These are phyloP conservation scores for Antrozous pallidus DNA, from an alignment of 2,797 vertebrate genomes.

Conservation along the genomic window DNA sequence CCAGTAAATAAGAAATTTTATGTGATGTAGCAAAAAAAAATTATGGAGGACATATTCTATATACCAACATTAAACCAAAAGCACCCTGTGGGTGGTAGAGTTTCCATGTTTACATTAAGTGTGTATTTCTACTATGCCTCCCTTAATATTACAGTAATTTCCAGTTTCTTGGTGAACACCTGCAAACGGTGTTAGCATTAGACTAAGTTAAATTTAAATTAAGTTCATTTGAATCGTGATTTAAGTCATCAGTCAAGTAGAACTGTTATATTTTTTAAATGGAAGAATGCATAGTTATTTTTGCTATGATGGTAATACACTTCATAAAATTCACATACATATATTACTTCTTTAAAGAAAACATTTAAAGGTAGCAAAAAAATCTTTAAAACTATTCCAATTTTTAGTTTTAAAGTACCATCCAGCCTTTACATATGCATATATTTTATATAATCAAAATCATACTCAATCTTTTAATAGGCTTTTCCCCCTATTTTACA, in stretches of 20 bases:
- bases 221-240: slow-evolving; percentile 53
- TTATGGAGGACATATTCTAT: neutral
- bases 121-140: neutral
- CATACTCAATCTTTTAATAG: neutral
- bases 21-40: neutral
- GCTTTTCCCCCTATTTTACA: neutral
- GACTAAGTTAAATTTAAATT: slow-evolving; percentile 58
- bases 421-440: neutral
- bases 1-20: neutral
- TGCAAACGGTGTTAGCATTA: slow-evolving; percentile 46
- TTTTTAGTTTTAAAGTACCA: slow-evolving; percentile 44
- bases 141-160: slow-evolving; percentile 32
- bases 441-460: slow-evolving; percentile 31
- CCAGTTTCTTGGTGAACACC: slow-evolving; percentile 28
- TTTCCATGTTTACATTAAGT: neutral
- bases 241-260: slow-evolving; percentile 60
- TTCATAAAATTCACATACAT: neutral
- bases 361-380: neutral
- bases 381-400: neutral
- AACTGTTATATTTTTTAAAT: slow-evolving; percentile 52
- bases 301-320: neutral
- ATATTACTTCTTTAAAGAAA: neutral
- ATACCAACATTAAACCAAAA: neutral
- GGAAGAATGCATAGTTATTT: slow-evolving; percentile 47
- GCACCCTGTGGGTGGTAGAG: neutral